Base-by-base conservation (phyloP, 2,888 invertebrate species). In the Zaprionus obscuricornis region DNA sequence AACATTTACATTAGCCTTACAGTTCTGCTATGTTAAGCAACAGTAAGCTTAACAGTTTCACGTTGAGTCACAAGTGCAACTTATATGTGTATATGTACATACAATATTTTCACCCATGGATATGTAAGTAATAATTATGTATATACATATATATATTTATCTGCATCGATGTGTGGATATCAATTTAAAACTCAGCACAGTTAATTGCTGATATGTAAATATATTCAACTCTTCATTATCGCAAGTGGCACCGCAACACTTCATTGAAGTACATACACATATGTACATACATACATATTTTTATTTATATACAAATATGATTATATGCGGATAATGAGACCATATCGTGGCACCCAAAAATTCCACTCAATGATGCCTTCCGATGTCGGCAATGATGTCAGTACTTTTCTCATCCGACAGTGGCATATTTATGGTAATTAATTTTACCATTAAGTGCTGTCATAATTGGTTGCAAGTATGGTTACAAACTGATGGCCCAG, bases 361-460 rank as follows among this genome's bases (percentile, higher is more conserved):
- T 63, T 60, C n/a, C 57, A 47, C 16, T 47, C 43, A 50, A 27
- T 46, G 50, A 57, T 52, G 57, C n/a, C 54, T 39, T 36, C 24
- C 36, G 31, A 17, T 40, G 60, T 29, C 42, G 33, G 27, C 36
- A 47, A 42, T 49, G 55, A 39, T 20, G 31, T 11, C 14, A 14
- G 37, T 31, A 34, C 20, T 58, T 31, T 42, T 40, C 45, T 10
- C 26, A 27, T 3, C 31, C 11, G 46, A 22, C 57, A 67, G 52
- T 54, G 58, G 43, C 36, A 62, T 71, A 74, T 82, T 85, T 72
- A 65, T 70, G 70, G 62, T 79, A 82, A 85, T 81, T 81, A 78
- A 72, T 74, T 74, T 70, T 13, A 56, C 73, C 82, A 68, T 73
- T 75, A 73, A 85, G 75, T 65, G 70, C 46, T 73, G 64, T 78